Conservation (phyloP, 2,113 vertebrate species). For the Lipotes vexillifer region DNA sequence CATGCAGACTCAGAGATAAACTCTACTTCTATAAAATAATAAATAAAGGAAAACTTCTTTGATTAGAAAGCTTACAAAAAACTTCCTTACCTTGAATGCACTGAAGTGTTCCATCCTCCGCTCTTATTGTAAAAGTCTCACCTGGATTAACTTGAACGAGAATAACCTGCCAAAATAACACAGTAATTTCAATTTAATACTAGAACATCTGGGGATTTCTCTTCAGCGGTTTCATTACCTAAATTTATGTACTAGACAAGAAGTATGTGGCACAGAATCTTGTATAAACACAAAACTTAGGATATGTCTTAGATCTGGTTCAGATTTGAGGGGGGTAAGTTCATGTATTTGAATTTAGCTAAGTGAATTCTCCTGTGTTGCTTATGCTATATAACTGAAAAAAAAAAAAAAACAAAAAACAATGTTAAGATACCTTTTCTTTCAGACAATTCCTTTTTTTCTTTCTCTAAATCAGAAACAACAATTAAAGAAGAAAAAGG, state of each 20-base stretch:
- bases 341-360: neutral
- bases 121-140: slow-evolving; percentile 97
- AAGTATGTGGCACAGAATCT: neutral
- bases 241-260: neutral
- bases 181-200: slow-evolving; percentile 13
- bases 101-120: slow-evolving; percentile 95
- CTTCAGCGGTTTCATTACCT: neutral
- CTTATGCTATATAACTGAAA: neutral
- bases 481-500: neutral
- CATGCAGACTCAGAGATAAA: neutral
- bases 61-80: neutral
- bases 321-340: neutral
- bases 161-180: slow-evolving; percentile 88
- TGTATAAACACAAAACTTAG: slow-evolving; percentile 20
- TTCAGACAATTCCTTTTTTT: neutral
- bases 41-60: neutral
- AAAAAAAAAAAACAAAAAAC: neutral
- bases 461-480: neutral
- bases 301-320: neutral
- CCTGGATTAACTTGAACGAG: slow-evolving; percentile 98
- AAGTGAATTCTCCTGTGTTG: neutral
- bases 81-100: slow-evolving; percentile 94
- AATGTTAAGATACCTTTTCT: neutral
- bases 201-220: neutral
- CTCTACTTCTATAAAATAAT: neutral